Percentiles rank a stretch among this genome's conserved stretches.
Evolutionary conservation across 1,140 invertebrate genomes (phyloP).

Genomic region (Philotrypesis tridentata): DNA sequence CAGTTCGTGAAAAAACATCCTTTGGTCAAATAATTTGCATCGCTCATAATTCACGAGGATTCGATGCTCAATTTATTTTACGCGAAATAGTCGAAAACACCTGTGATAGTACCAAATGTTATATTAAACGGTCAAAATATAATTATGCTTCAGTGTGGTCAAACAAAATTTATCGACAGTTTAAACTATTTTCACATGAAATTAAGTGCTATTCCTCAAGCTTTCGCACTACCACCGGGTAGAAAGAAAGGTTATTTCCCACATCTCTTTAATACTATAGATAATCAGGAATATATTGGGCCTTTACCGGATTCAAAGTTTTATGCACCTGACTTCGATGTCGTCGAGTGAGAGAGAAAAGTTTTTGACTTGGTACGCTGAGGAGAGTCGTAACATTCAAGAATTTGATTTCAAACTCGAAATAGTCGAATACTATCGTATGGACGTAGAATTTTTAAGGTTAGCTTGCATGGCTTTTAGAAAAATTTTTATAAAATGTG

Average conservation of each 20-base stretch:
- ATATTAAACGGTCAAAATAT: constrained; percentile 54
- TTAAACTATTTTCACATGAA: too few relatives aligned
- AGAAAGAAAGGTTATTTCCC: constrained; percentile 54
- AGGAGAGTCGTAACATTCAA: constrained; percentile 15
- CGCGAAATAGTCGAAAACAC: constrained; percentile 31
- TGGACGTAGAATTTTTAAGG: neutral
- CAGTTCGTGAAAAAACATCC: too few relatives aligned
- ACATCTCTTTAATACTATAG: constrained; percentile 56
- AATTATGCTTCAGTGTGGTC: too few relatives aligned
- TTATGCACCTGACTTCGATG: constrained; percentile 48
- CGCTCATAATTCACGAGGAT: too few relatives aligned
- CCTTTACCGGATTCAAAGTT: too few relatives aligned
- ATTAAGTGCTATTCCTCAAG: constrained; percentile 49
- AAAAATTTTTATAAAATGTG: too few relatives aligned
- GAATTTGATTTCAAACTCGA: neutral
- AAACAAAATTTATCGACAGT: too few relatives aligned
- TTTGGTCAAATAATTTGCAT: too few relatives aligned
- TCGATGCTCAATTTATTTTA: constrained; percentile 57
- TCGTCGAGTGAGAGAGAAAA: constrained; percentile 9
- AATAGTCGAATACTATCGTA: neutral
- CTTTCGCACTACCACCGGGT: constrained; percentile 51
- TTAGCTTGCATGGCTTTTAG: too few relatives aligned
- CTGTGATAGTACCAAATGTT: constrained; percentile 43
- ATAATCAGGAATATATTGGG: constrained; percentile 55
- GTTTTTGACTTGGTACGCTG: constrained; percentile 49